Percentiles rank a stretch among this genome's conserved stretches.
Evolutionary conservation across 2,797 vertebrate genomes (phyloP).

Genomic region (Gymnoscopelus microlampas): DNA sequence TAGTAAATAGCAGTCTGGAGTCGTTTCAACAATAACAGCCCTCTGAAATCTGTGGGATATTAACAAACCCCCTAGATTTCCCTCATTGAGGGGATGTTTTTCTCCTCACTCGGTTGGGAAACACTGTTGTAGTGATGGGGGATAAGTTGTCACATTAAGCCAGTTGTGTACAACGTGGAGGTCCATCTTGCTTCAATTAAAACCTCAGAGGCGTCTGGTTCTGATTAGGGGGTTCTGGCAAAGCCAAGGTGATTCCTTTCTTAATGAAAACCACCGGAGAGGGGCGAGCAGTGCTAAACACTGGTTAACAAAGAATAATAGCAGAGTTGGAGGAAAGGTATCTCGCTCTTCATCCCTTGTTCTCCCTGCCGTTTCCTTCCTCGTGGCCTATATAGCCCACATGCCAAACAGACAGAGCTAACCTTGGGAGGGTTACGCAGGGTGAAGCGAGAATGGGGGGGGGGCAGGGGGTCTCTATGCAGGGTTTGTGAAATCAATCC

Average conservation of each 20-base stretch:
- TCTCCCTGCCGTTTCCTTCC: constrained; percentile 70
- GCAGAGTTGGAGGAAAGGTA: constrained; percentile 71
- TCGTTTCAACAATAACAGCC: constrained; percentile 73
- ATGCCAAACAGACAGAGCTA: constrained; percentile 68
- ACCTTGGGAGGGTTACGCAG: constrained; percentile 61
- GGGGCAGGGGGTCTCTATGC: constrained; percentile 10
- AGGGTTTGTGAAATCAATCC: constrained; percentile 67
- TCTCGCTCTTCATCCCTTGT: constrained; percentile 72
- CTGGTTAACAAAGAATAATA: constrained; percentile 85
- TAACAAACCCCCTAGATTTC: constrained; percentile 72
- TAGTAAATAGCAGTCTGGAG: constrained; percentile 73
- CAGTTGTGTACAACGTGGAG: constrained; percentile 83
- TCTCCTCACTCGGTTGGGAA: constrained; percentile 71
- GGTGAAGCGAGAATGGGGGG: constrained; percentile 60
- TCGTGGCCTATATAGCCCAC: constrained; percentile 72
- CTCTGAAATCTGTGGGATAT: constrained; percentile 76
- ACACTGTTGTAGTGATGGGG: constrained; percentile 81
- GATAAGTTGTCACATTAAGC: constrained; percentile 86
- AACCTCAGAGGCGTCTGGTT: constrained; percentile 81
- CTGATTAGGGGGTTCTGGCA: constrained; percentile 83
- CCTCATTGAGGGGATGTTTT: constrained; percentile 74
- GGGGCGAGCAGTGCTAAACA: constrained; percentile 81
- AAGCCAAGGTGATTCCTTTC: constrained; percentile 87
- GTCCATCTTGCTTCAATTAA: constrained; percentile 89
- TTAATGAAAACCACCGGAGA: constrained; percentile 86